A percentile compares a stretch with the other conserved stretches of the same genome.
Evolutionary conservation across 2,113 vertebrate genomes (phyloP).

Genomic region (Macrotus californicus): DNA sequence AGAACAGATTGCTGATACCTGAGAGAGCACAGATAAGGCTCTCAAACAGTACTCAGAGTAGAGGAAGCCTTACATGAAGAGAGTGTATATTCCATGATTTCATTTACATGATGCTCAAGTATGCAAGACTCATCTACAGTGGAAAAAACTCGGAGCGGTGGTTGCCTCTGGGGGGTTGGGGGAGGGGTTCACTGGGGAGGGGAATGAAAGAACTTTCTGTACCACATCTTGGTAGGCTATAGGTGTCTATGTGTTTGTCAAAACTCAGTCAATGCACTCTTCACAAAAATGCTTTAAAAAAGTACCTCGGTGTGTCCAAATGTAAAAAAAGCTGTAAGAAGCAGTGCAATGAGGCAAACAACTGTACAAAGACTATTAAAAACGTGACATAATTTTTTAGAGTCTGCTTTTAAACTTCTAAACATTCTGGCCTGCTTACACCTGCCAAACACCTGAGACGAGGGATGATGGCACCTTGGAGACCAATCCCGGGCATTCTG

Average conservation of each 20-base stretch:
- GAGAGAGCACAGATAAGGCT: not conserved
- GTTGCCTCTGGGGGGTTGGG: not conserved
- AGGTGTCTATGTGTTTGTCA: not conserved
- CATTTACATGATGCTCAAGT: not conserved
- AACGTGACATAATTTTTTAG: not conserved
- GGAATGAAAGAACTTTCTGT: not conserved
- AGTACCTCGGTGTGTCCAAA: not conserved
- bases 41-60: not conserved
- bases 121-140: not conserved
- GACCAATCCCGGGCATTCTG: not conserved
- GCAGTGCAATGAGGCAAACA: not conserved
- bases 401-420: constrained; percentile 11
- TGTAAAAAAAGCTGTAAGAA: not conserved
- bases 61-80: not conserved
- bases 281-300: not conserved
- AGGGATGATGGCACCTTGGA: not conserved
- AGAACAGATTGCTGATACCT: not conserved
- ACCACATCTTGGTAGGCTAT: not conserved
- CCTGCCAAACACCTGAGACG: not conserved
- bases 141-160: not conserved
- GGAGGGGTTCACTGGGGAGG: not conserved
- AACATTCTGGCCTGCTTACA: not conserved
- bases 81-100: not conserved
- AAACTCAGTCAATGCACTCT: not conserved
- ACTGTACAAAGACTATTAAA: not conserved